Conservation (phyloP, 2,888 invertebrate genomes). For the Hemithea aestivaria region DNA sequence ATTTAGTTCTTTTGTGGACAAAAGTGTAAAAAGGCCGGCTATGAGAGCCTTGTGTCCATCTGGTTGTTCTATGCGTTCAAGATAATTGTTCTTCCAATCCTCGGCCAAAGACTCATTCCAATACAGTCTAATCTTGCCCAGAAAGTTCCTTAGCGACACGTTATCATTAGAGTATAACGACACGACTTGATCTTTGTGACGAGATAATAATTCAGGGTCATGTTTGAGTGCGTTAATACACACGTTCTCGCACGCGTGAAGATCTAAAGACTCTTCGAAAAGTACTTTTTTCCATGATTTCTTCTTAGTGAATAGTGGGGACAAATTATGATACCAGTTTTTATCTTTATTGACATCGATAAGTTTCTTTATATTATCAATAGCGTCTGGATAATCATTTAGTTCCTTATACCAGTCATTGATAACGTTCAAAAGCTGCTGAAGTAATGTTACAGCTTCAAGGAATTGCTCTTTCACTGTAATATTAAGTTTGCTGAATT, state of each 20-base stretch:
- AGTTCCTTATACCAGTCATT: slow-evolving; percentile 51
- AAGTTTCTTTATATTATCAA: slow-evolving; percentile 40
- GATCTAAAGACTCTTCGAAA: slow-evolving; percentile 50
- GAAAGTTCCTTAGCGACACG: slow-evolving; percentile 32
- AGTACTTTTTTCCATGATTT: slow-evolving; percentile 51
- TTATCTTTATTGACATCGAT: slow-evolving; percentile 36
- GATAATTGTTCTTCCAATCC: slow-evolving; percentile 37
- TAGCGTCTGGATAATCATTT: slow-evolving; percentile 31
- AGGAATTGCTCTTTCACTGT: slow-evolving; percentile 34
- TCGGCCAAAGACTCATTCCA: slow-evolving; percentile 46
- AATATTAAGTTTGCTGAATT: slow-evolving; percentile 30
- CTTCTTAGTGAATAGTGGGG: slow-evolving; percentile 41
- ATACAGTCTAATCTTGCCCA: slow-evolving; percentile 52
- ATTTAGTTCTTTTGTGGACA: slow-evolving; percentile 37
- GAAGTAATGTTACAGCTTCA: slow-evolving; percentile 26
- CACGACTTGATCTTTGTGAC: slow-evolving; percentile 34
- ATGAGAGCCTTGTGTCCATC: slow-evolving; percentile 38
- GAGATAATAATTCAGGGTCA: slow-evolving; percentile 45
- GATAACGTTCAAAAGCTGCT: slow-evolving; percentile 35
- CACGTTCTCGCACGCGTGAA: slow-evolving; percentile 37
- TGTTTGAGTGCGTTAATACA: slow-evolving; percentile 59
- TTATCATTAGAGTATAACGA: slow-evolving; percentile 37
- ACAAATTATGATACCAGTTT: slow-evolving; percentile 31
- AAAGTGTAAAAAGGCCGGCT: slow-evolving; percentile 41
- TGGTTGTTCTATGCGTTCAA: slow-evolving; percentile 33